Percentiles rank a stretch among this genome's conserved stretches.
Evolutionary conservation across 2,797 vertebrate genomes (phyloP).

Genomic region (Brachyalestes nurse): DNA sequence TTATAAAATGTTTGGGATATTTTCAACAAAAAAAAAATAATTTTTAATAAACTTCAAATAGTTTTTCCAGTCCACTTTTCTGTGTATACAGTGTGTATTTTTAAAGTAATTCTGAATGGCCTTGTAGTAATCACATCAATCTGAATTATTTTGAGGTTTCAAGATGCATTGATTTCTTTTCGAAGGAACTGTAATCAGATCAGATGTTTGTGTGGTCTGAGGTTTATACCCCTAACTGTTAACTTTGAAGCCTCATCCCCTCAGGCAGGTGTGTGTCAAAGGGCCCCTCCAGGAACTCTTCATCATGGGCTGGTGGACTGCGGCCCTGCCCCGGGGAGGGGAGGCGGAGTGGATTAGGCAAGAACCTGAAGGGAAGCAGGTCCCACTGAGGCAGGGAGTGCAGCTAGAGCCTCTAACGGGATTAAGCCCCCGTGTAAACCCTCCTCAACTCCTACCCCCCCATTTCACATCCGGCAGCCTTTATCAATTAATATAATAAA

Average conservation of each 20-base stretch:
- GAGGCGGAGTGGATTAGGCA: constrained; percentile 20
- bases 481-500: constrained; percentile 87
- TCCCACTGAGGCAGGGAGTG: constrained; percentile 61
- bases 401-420: constrained; percentile 73
- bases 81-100: neutral
- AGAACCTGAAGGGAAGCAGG: constrained; percentile 25
- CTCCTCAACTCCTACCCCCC: constrained; percentile 54
- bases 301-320: constrained; percentile 71
- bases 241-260: neutral
- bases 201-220: neutral
- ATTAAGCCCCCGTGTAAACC: constrained; percentile 77
- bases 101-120: neutral
- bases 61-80: neutral
- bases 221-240: constrained; percentile 6
- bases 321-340: constrained; percentile 22
- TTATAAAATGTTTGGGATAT: no score
- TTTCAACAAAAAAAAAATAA: no score
- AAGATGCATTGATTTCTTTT: neutral
- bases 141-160: neutral
- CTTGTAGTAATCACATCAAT: neutral
- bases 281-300: constrained; percentile 66
- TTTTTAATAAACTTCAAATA: neutral
- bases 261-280: constrained; percentile 21
- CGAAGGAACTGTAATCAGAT: neutral
- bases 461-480: constrained; percentile 65